phyloP scores from a whole-genome alignment of 2,888 invertebrate species.

The Sclerodermus sp. region DNA sequence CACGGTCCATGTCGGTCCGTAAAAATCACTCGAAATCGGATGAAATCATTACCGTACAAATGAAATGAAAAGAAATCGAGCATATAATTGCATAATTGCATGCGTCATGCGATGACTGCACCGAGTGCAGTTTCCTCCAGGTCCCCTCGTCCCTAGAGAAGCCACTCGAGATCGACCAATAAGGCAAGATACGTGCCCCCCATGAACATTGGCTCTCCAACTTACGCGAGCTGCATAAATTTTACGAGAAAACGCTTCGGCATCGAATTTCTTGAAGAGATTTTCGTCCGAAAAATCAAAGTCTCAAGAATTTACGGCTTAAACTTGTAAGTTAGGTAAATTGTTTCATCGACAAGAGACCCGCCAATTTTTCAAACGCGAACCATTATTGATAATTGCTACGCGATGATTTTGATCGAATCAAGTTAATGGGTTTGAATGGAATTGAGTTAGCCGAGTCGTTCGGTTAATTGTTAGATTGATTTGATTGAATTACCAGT shows the following conservation, averaged over 20 bases:
- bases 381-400: background rate
- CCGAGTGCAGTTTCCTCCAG: background rate
- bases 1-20: no score
- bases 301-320: no score
- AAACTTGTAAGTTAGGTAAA: no score
- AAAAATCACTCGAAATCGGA: no score
- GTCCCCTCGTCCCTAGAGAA: slow-evolving; percentile 11
- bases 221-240: slow-evolving; percentile 20
- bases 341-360: background rate
- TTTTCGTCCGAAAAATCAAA: no score
- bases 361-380: background rate
- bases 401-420: background rate
- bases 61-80: no score
- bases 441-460: background rate
- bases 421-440: background rate
- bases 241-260: slow-evolving; percentile 14
- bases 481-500: slow-evolving; percentile 9
- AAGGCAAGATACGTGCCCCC: slow-evolving; percentile 47
- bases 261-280: no score
- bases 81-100: slow-evolving; percentile 16
- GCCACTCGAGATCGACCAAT: slow-evolving; percentile 35
- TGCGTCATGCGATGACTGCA: slow-evolving; percentile 4
- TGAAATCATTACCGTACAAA: no score
- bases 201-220: slow-evolving; percentile 31
- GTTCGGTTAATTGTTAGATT: background rate